Evolutionary conservation across 1,140 invertebrate genomes (phyloP), one percentile per base, ranked within the genome.

Genomic region (Centruroides sculpturatus): DNA sequence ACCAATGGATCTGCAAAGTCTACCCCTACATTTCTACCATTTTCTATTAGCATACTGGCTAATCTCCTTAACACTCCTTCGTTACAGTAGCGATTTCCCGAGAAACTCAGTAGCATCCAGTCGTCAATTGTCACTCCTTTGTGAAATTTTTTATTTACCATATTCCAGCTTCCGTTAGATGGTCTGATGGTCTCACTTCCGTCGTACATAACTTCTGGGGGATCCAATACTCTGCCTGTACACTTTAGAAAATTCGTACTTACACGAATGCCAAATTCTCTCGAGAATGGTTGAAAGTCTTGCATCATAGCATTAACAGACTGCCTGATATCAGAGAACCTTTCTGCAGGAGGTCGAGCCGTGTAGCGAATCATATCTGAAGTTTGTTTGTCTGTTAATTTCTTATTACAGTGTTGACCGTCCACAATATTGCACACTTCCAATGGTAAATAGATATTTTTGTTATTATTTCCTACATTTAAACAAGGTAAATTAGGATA

Each of bases 101-200:
- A 47, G 12, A 69, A 60, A 56, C 56, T 66, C 0, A 70, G 41
- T 7, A 71, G 35, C 7, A 68, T 65, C 67, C 67, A 71, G 6
- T 59, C 4, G 11, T 68, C 56, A 35, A 71, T 57, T 8, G 50
- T 75, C 0, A 75, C 75, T 13, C 76, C 77, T 4, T 74, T 71
- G 35, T 79, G 78, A 66, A 83, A 81, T 68, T 82, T 77, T 59
- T 79, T 79, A 41, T 76, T 76, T 60, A 79, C 66, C 80, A 82
- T 81, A 64, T 82, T 78, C 81, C 80, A 82, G 9, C 79, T 78
- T 50, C 81, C 80, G 64, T 80, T 75, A 10, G 8, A 60, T 4
- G 60, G 66, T 55, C 47, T 59, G 10, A 56, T 50, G 23, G n/a
- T 6, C 35, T 51, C 1, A 7, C 47, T 55, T 41, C 51, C 60